Evolutionary conservation across 1,140 invertebrate species (phyloP).

Genomic region (Lanistes nyassanus): DNA sequence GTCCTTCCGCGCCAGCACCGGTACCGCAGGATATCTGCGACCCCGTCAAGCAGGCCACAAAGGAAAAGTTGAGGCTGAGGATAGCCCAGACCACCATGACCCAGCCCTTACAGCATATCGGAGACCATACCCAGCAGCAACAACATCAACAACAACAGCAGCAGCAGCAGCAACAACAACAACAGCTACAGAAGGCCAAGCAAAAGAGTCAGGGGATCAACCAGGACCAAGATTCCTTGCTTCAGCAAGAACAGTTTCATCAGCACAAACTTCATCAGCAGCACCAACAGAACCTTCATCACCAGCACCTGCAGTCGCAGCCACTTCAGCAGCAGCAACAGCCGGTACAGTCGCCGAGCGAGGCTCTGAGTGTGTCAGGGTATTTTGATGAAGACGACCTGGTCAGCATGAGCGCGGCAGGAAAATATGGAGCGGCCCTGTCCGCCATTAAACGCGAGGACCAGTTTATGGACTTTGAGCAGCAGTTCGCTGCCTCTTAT

Average conservation of each 20-base stretch:
- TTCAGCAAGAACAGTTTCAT: neutral
- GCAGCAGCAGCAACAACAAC: slow-evolving; percentile 23
- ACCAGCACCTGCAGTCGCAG: slow-evolving; percentile 1
- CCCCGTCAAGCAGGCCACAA: slow-evolving; percentile 20
- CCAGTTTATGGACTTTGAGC: slow-evolving; percentile 19
- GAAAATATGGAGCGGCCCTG: slow-evolving; percentile 1
- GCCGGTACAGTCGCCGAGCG: neutral
- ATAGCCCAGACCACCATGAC: slow-evolving; percentile 18
- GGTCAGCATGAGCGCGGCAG: slow-evolving; percentile 6
- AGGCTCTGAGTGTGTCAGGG: neutral
- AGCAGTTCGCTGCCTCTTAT: neutral
- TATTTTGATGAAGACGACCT: slow-evolving; percentile 15
- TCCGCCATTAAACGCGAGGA: slow-evolving; percentile 16
- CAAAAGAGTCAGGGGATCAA: neutral
- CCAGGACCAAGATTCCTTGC: neutral
- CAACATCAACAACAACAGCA: slow-evolving; percentile 20
- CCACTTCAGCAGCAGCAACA: slow-evolving; percentile 7
- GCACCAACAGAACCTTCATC: neutral
- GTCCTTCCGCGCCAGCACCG: too few relatives aligned
- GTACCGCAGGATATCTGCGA: neutral
- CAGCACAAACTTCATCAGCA: slow-evolving; percentile 11
- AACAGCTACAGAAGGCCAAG: neutral
- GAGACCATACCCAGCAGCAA: neutral
- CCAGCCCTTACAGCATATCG: slow-evolving; percentile 18
- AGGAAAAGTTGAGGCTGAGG: slow-evolving; percentile 20